Conservation (phyloP, 1,140 invertebrate genomes). For the Phymorhynchus buccinoides region DNA sequence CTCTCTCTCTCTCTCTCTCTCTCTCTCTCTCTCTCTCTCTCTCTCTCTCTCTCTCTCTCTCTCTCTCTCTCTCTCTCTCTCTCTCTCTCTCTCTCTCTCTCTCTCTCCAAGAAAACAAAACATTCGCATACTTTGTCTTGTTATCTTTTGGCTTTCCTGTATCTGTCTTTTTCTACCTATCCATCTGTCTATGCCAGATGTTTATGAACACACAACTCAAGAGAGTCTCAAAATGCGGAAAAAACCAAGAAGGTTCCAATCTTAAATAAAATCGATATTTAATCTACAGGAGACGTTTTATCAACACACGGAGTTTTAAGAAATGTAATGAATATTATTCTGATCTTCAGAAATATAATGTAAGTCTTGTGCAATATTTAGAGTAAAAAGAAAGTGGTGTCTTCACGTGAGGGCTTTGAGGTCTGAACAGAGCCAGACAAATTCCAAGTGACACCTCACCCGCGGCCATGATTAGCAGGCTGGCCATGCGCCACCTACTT, state of each 20-base stretch:
- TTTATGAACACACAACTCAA: not conserved
- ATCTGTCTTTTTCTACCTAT: not conserved
- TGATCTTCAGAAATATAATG: too few relatives aligned
- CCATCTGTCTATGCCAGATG: not conserved
- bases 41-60: not conserved
- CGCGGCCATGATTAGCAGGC: slow-evolving; percentile 30
- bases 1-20: slow-evolving; percentile 3
- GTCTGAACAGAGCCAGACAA: not conserved
- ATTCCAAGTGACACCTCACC: slow-evolving; percentile 25
- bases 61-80: slow-evolving; percentile 4
- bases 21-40: slow-evolving; percentile 22
- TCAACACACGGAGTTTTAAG: too few relatives aligned
- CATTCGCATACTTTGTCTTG: not conserved
- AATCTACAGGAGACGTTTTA: too few relatives aligned
- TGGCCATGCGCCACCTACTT: slow-evolving; percentile 27
- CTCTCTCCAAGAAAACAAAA: too few relatives aligned
- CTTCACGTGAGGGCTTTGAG: not conserved
- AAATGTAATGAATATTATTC: too few relatives aligned
- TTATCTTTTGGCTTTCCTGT: not conserved
- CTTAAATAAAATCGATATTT: too few relatives aligned
- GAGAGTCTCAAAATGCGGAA: too few relatives aligned
- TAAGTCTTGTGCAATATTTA: not conserved
- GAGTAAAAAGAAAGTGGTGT: not conserved
- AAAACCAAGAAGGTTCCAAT: too few relatives aligned
- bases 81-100: not conserved